A percentile compares a stretch with the other conserved stretches of the same genome.
Conservation (phyloP, 2,888 invertebrate species). For the Sarcophaga rosellei region DNA sequence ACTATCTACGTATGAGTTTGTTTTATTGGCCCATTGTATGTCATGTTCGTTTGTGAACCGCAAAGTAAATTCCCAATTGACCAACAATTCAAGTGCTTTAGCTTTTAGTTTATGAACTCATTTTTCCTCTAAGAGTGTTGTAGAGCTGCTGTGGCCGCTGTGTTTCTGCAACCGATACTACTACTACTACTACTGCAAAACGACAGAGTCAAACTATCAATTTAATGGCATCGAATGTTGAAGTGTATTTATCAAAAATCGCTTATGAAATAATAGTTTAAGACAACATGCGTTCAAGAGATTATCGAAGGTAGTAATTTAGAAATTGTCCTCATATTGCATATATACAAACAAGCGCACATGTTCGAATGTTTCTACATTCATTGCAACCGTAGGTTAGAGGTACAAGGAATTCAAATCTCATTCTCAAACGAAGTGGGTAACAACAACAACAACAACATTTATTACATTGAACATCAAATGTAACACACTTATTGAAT, state of each 20-base stretch:
- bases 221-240: constrained; percentile 68
- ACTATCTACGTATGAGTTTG: constrained; percentile 57
- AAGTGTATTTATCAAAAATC: constrained; percentile 73
- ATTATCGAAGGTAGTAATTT: constrained; percentile 61
- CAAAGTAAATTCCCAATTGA: constrained; percentile 65
- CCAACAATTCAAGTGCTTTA: constrained; percentile 58
- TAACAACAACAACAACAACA: constrained; percentile 46
- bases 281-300: constrained; percentile 64
- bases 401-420: constrained; percentile 38
- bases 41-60: constrained; percentile 59
- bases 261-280: constrained; percentile 72
- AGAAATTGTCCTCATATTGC: constrained; percentile 64
- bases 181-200: constrained; percentile 28
- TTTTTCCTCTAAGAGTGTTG: constrained; percentile 37
- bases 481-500: constrained; percentile 61
- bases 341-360: constrained; percentile 5
- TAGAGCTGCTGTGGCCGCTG: constrained; percentile 1
- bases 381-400: neutral
- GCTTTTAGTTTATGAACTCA: constrained; percentile 67
- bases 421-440: constrained; percentile 51
- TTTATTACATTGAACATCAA: constrained; percentile 52
- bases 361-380: neutral
- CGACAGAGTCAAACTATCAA: constrained; percentile 67
- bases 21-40: constrained; percentile 67
- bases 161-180: neutral